A percentile compares a stretch with the other conserved stretches of the same genome.
Evolutionary conservation across 2,113 vertebrate genomes (phyloP).

Genomic region (Taxidea taxus): DNA sequence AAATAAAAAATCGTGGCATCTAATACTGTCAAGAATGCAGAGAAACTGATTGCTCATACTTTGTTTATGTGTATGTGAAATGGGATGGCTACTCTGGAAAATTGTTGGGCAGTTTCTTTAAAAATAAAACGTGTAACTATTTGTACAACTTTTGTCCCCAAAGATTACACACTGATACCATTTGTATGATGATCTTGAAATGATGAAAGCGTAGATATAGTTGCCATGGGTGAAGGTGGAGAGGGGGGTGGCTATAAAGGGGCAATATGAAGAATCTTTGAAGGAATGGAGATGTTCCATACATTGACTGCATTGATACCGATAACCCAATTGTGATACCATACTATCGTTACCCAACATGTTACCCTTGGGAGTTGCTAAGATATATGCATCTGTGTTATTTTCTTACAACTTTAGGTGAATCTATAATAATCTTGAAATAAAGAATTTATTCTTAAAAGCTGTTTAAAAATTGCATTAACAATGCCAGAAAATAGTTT

Average conservation of each 20-base stretch:
- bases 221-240: not conserved
- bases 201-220: not conserved
- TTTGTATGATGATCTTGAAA: not conserved
- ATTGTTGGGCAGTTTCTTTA: not conserved
- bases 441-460: not conserved
- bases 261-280: not conserved
- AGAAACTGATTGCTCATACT: not conserved
- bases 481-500: not conserved
- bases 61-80: not conserved
- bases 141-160: not conserved
- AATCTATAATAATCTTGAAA: not conserved
- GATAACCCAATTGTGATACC: not conserved
- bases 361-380: not conserved
- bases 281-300: not conserved
- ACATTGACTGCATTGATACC: not conserved
- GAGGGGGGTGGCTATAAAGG: not conserved
- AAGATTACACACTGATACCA: not conserved
- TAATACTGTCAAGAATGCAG: not conserved
- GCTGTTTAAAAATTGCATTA: not conserved
- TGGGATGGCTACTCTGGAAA: not conserved
- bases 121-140: not conserved
- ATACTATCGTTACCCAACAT: not conserved
- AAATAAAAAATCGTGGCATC: not conserved
- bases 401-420: not conserved
- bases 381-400: not conserved